Evolutionary conservation across 2,888 invertebrate genomes (phyloP).

Genomic region (Pristionchus maxplancki): DNA sequence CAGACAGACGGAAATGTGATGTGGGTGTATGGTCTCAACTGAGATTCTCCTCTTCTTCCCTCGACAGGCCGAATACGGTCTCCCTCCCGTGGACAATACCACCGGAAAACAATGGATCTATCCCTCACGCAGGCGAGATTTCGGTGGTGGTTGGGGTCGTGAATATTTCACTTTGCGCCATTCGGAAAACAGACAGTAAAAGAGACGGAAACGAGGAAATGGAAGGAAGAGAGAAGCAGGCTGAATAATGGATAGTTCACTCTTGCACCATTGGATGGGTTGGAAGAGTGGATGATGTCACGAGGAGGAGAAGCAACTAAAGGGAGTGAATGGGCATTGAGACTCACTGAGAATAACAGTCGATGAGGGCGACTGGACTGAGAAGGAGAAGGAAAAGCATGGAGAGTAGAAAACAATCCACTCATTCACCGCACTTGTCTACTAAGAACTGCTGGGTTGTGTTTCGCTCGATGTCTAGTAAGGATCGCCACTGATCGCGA

Average conservation of each 20-base stretch:
- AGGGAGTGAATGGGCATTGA: neutral
- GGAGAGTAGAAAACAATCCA: conserved; percentile 7
- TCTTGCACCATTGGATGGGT: neutral
- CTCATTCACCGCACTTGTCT: neutral
- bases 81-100: neutral
- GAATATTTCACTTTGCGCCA: conserved; percentile 34
- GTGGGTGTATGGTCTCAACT: neutral
- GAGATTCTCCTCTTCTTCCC: neutral
- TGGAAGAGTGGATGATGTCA: neutral
- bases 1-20: no score
- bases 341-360: neutral
- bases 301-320: neutral
- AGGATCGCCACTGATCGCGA: neutral
- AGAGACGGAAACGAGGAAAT: neutral
- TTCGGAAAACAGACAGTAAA: conserved; percentile 14
- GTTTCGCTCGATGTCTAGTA: neutral
- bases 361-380: neutral
- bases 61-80: conserved; percentile 10
- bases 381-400: neutral
- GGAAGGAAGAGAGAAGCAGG: neutral
- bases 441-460: neutral
- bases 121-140: neutral
- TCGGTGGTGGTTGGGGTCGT: conserved; percentile 33
- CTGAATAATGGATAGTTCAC: conserved; percentile 10
- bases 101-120: neutral